Evolutionary conservation across 1,140 invertebrate genomes (phyloP).

Genomic region (Solenopsis fugax): DNA sequence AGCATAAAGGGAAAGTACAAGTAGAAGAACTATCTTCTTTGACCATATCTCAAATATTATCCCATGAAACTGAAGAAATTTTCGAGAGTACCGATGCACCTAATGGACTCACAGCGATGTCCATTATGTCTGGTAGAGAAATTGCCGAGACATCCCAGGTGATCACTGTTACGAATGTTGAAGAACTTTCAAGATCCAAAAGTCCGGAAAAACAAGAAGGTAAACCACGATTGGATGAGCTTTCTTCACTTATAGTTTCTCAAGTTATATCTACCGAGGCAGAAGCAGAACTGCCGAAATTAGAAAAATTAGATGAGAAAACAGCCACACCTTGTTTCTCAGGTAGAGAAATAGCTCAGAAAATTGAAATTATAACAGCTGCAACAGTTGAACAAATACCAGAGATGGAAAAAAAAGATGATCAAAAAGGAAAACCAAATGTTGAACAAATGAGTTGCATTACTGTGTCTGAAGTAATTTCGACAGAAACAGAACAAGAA

Average conservation of each 20-base stretch:
- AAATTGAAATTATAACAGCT: slow-evolving; percentile 74
- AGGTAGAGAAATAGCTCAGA: slow-evolving; percentile 78
- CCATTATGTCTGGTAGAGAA: slow-evolving; percentile 78
- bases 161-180: slow-evolving; percentile 68
- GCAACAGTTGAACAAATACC: slow-evolving; percentile 74
- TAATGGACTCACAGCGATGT: slow-evolving; percentile 67
- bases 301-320: slow-evolving; percentile 70
- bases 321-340: slow-evolving; percentile 74
- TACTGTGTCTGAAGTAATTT: slow-evolving; percentile 77
- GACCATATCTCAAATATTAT: slow-evolving; percentile 73
- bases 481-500: slow-evolving; percentile 76
- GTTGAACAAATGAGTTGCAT: slow-evolving; percentile 78
- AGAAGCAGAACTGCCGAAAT: slow-evolving; percentile 75
- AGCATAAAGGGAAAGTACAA: slow-evolving; percentile 73
- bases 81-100: slow-evolving; percentile 67
- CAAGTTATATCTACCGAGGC: slow-evolving; percentile 80
- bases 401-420: slow-evolving; percentile 65
- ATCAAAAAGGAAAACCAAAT: slow-evolving; percentile 69
- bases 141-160: slow-evolving; percentile 80
- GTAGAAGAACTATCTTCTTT: slow-evolving; percentile 79
- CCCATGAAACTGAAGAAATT: slow-evolving; percentile 75
- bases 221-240: slow-evolving; percentile 78
- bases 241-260: slow-evolving; percentile 79
- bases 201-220: slow-evolving; percentile 76
- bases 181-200: slow-evolving; percentile 69